These are phyloP conservation scores for Drosophila cardini DNA, from an alignment of 1,140 invertebrate species.

Conservation along the genomic window DNA sequence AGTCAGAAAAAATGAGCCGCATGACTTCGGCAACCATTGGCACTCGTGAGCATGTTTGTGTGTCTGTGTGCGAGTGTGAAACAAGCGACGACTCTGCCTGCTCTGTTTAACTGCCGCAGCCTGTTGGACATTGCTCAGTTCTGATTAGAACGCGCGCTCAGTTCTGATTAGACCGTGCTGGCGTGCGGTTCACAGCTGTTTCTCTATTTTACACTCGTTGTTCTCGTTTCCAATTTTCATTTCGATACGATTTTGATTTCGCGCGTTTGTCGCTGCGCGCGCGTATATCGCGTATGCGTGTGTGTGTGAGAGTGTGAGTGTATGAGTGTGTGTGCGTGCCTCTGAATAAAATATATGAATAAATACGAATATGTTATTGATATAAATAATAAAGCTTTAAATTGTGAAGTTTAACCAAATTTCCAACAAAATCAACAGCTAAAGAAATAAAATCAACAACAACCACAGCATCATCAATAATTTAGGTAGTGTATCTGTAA, in stretches of 20 bases:
- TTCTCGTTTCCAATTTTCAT: conserved; percentile 37
- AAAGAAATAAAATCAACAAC: conserved; percentile 11
- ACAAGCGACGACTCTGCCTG: conserved; percentile 27
- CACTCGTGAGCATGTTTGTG: conserved; percentile 3
- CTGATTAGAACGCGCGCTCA: conserved; percentile 58
- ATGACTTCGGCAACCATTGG: conserved; percentile 11
- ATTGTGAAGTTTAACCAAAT: conserved; percentile 43
- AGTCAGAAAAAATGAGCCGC: background rate
- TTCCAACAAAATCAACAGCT: conserved; percentile 9
- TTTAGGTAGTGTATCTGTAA: conserved; percentile 44
- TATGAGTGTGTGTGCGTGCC: background rate
- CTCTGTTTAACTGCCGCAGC: conserved; percentile 42
- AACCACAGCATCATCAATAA: conserved; percentile 25
- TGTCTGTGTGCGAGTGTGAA: conserved; percentile 10
- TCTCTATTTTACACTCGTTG: conserved; percentile 17
- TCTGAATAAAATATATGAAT: conserved; percentile 42
- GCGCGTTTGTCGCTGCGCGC: conserved; percentile 53
- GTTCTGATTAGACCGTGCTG: conserved; percentile 73
- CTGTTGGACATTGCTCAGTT: conserved; percentile 63
- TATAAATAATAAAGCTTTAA: conserved; percentile 59
- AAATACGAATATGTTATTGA: conserved; percentile 48
- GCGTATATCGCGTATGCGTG: conserved; percentile 6
- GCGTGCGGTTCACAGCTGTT: conserved; percentile 51
- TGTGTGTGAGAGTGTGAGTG: conserved; percentile 37
- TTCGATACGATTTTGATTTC: conserved; percentile 49